Evolutionary conservation across 2,888 invertebrate genomes (phyloP).

Genomic region (Cyclophora punctaria): DNA sequence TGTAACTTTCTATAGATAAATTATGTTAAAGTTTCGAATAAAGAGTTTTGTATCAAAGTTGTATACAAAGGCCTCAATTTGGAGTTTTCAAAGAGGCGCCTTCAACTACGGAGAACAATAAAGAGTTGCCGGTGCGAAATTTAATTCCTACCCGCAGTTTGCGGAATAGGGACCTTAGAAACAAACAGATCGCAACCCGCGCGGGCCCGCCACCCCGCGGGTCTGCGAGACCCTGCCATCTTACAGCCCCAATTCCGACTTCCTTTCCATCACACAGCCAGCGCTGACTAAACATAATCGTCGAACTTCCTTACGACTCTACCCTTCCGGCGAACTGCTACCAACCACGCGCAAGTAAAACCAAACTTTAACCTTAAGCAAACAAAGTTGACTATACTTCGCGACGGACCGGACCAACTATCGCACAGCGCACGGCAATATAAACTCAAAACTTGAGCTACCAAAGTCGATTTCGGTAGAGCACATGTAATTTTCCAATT

Average conservation of each 20-base stretch:
- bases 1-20: slow-evolving; percentile 12
- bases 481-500: slow-evolving; percentile 55
- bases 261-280: slow-evolving; percentile 71
- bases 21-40: slow-evolving; percentile 27
- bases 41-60: slow-evolving; percentile 25
- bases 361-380: slow-evolving; percentile 35
- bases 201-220: slow-evolving; percentile 14
- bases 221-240: slow-evolving; percentile 38
- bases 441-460: slow-evolving; percentile 22
- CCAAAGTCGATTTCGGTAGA: slow-evolving; percentile 34
- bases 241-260: slow-evolving; percentile 74
- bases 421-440: slow-evolving; percentile 30
- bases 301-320: slow-evolving; percentile 74
- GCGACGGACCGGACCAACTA: slow-evolving; percentile 24
- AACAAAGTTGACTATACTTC: slow-evolving; percentile 33
- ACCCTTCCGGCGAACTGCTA: slow-evolving; percentile 67
- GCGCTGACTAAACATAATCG: slow-evolving; percentile 75
- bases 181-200: slow-evolving; percentile 60
- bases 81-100: slow-evolving; percentile 59
- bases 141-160: slow-evolving; percentile 67
- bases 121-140: slow-evolving; percentile 56
- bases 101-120: slow-evolving; percentile 62
- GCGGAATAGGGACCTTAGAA: slow-evolving; percentile 64
- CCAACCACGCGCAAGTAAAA: slow-evolving; percentile 30
- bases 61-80: slow-evolving; percentile 54